phyloP scores from a whole-genome alignment of 2,797 vertebrate genomes.

The Danio tinwini region DNA sequence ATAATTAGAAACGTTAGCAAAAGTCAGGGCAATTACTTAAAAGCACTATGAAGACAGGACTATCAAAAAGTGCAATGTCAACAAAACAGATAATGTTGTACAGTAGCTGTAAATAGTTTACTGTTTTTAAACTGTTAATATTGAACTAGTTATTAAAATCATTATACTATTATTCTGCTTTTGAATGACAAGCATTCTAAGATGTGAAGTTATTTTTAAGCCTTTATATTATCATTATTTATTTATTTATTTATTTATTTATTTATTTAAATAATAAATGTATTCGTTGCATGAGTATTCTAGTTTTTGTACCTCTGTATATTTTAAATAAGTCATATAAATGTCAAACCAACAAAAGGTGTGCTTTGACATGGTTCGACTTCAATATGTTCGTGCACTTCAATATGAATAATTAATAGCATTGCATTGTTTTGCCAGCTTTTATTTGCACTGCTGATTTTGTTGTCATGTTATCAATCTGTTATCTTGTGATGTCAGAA shows the following conservation, averaged over 20 bases:
- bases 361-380: not conserved
- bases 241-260: too few relatives aligned
- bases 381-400: too few relatives aligned
- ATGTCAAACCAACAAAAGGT: not conserved
- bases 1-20: constrained; percentile 1
- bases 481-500: not conserved
- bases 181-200: too few relatives aligned
- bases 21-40: not conserved
- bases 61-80: not conserved
- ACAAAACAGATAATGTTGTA: not conserved
- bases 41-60: not conserved
- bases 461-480: not conserved
- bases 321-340: not conserved
- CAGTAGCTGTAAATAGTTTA: not conserved
- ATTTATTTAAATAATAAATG: too few relatives aligned
- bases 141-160: too few relatives aligned
- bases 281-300: too few relatives aligned
- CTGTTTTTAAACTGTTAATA: too few relatives aligned
- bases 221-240: too few relatives aligned
- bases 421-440: not conserved
- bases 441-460: not conserved
- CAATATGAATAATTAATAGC: not conserved
- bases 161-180: too few relatives aligned
- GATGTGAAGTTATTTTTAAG: too few relatives aligned
- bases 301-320: not conserved